phyloP scores from a whole-genome alignment of 2,888 invertebrate species.

The Tubulanus polymorphus region DNA sequence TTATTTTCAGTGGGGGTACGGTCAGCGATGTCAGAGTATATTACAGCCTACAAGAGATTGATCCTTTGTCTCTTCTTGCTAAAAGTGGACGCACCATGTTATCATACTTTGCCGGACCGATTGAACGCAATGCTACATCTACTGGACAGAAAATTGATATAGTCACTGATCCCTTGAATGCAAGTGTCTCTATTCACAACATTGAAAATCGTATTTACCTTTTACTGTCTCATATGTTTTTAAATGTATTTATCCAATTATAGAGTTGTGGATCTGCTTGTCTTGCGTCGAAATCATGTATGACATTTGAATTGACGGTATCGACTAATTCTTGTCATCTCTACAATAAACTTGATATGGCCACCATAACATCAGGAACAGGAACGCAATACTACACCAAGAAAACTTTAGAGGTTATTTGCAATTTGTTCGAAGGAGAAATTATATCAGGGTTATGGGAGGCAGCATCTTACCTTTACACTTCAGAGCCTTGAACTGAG shows the following conservation, averaged over 20 bases:
- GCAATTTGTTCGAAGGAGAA: too few relatives aligned
- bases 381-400: conserved; percentile 30
- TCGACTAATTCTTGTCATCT: conserved; percentile 25
- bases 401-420: too few relatives aligned
- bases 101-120: conserved; percentile 24
- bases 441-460: too few relatives aligned
- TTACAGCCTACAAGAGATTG: conserved; percentile 30
- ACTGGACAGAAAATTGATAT: not conserved
- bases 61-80: conserved; percentile 19
- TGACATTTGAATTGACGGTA: conserved; percentile 24
- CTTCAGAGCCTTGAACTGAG: too few relatives aligned
- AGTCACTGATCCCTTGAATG: too few relatives aligned
- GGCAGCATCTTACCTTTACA: too few relatives aligned
- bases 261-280: conserved; percentile 41
- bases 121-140: not conserved
- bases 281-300: conserved; percentile 29
- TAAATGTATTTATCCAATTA: conserved; percentile 3
- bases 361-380: conserved; percentile 14
- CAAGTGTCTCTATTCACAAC: too few relatives aligned
- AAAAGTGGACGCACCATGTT: conserved; percentile 17
- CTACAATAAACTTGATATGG: conserved; percentile 21
- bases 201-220: too few relatives aligned
- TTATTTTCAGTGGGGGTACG: conserved; percentile 38
- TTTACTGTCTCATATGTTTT: too few relatives aligned
- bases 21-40: conserved; percentile 38